These are phyloP conservation scores for Drosophila pallidifrons DNA, from an alignment of 1,140 invertebrate genomes.

Conservation along the genomic window DNA sequence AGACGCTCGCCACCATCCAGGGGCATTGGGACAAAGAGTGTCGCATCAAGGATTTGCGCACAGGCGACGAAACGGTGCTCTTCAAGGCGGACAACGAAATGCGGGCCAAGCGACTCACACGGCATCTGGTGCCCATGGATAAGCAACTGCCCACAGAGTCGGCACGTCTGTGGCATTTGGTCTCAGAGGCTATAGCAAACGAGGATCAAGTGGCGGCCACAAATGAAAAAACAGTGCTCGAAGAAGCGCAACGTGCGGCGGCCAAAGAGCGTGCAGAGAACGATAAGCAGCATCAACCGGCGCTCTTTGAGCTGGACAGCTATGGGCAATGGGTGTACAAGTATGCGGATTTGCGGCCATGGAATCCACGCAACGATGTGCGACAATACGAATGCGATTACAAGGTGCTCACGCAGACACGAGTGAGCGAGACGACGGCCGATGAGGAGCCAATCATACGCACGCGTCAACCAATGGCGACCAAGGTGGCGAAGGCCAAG, in stretches of 20 bases:
- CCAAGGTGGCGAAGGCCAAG: constrained; percentile 45
- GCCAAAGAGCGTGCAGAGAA: constrained; percentile 87
- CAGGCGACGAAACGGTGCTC: constrained; percentile 90
- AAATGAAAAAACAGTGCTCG: constrained; percentile 94
- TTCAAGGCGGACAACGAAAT: constrained; percentile 91
- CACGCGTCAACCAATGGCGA: constrained; percentile 25
- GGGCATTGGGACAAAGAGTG: constrained; percentile 97
- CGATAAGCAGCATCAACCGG: constrained; percentile 89
- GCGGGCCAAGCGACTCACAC: constrained; percentile 89
- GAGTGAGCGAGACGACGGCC: constrained; percentile 59
- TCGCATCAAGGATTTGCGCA: constrained; percentile 91
- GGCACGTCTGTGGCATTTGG: constrained; percentile 93
- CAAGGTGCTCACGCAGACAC: constrained; percentile 90
- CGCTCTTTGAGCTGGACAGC: constrained; percentile 89
- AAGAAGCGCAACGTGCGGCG: constrained; percentile 91
- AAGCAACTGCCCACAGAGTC: constrained; percentile 93
- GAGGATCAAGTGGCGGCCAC: constrained; percentile 95
- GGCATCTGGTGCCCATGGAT: constrained; percentile 92
- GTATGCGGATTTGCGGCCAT: constrained; percentile 90
- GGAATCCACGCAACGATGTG: constrained; percentile 93
- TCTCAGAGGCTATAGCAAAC: constrained; percentile 91
- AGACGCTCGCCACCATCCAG: constrained; percentile 93
- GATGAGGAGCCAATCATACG: constrained; percentile 85
- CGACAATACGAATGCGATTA: constrained; percentile 92
- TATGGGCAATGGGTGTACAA: constrained; percentile 90